These are phyloP conservation scores for Periplaneta americana DNA, from an alignment of 1,140 invertebrate genomes.

Conservation along the genomic window DNA sequence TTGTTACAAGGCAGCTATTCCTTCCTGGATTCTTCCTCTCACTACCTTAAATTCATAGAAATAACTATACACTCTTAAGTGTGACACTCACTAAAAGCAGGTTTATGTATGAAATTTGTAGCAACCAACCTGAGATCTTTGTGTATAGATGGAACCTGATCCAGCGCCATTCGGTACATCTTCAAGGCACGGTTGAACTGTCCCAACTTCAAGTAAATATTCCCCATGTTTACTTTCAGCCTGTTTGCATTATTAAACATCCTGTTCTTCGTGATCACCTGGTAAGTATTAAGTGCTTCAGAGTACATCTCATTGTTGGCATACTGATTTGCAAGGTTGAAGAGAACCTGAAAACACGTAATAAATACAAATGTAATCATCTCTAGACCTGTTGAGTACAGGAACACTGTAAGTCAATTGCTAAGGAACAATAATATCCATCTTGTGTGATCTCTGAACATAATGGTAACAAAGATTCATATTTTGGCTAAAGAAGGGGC, in stretches of 20 bases:
- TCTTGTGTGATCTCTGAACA: no score
- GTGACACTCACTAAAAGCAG: not conserved
- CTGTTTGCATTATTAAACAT: slow-evolving; percentile 84
- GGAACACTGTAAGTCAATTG: no score
- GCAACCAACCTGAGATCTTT: slow-evolving; percentile 73
- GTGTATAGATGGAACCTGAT: slow-evolving; percentile 88
- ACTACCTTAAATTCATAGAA: no score
- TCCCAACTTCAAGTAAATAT: slow-evolving; percentile 93
- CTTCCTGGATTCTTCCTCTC: no score
- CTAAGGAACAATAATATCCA: no score
- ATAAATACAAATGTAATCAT: no score
- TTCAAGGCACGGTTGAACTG: slow-evolving; percentile 95
- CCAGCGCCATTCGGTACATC: slow-evolving; percentile 94
- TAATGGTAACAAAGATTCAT: no score
- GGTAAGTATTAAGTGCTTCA: slow-evolving; percentile 94
- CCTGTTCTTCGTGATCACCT: slow-evolving; percentile 79
- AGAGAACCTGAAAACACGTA: slow-evolving; percentile 63
- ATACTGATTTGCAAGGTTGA: slow-evolving; percentile 92
- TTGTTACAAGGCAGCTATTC: no score
- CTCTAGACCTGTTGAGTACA: no score
- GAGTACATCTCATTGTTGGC: slow-evolving; percentile 89
- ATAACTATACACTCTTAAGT: no score
- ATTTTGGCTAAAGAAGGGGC: no score
- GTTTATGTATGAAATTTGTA: not conserved
- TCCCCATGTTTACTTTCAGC: slow-evolving; percentile 97